A percentile compares a stretch with the other conserved stretches of the same genome.
Evolutionary conservation across 92 coral and sea anemone species (phyloP).

Genomic region (Porites cylindrica): DNA sequence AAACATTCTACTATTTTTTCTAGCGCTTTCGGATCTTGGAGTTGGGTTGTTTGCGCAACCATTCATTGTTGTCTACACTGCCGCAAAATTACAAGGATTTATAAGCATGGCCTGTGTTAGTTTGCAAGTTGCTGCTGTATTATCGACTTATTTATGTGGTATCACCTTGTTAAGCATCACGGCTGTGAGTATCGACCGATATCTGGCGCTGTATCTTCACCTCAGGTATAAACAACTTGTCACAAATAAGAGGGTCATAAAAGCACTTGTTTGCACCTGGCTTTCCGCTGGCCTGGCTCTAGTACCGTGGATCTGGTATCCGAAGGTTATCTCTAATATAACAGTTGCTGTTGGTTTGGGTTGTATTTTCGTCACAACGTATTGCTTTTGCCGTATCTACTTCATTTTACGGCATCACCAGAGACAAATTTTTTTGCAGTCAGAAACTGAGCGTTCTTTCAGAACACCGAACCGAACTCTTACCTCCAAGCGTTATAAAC

Average conservation of each 20-base stretch:
- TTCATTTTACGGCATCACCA: slow-evolving; percentile 35
- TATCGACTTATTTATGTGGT: slow-evolving; percentile 32
- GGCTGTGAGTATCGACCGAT: slow-evolving; percentile 16
- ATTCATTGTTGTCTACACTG: slow-evolving; percentile 2
- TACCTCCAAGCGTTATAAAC: slow-evolving; percentile 11
- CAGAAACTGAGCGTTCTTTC: not conserved
- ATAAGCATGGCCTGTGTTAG: slow-evolving; percentile 4
- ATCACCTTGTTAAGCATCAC: slow-evolving; percentile 30
- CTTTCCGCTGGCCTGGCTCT: not conserved
- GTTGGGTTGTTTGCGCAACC: slow-evolving; percentile 28
- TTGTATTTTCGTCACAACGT: slow-evolving; percentile 15
- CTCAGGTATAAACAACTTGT: slow-evolving; percentile 33
- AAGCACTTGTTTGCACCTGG: slow-evolving; percentile 20
- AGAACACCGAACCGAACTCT: not conserved
- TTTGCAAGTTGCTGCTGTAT: slow-evolving; percentile 1
- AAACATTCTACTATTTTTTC: not conserved
- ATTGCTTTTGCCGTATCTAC: slow-evolving; percentile 27
- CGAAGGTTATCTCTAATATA: not conserved
- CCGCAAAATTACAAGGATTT: slow-evolving; percentile 13
- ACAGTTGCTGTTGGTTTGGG: not conserved
- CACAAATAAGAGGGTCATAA: slow-evolving; percentile 20
- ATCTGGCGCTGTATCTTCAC: slow-evolving; percentile 38
- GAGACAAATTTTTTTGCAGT: not conserved
- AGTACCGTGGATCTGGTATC: slow-evolving; percentile 15
- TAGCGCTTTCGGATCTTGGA: slow-evolving; percentile 18